A percentile compares a stretch with the other conserved stretches of the same genome.
These are phyloP conservation scores for Rhineura floridana DNA, from an alignment of 2,113 vertebrate genomes.

Conservation along the genomic window DNA sequence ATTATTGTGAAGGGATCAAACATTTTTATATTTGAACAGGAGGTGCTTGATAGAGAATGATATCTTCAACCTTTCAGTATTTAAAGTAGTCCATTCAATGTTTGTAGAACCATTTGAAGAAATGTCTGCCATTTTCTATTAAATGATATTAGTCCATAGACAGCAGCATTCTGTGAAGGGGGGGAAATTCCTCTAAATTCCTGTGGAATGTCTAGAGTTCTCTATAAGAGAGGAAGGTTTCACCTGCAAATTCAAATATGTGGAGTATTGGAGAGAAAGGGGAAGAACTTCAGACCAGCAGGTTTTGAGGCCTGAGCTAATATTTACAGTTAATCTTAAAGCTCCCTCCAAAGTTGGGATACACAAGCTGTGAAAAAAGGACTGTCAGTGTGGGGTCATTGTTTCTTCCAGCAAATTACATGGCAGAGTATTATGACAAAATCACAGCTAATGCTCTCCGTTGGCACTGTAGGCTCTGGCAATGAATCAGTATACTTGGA, in stretches of 20 bases:
- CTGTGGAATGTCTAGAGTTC: not conserved
- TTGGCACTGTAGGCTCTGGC: not conserved
- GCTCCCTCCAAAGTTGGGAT: rapidly evolving
- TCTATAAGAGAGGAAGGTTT: not conserved
- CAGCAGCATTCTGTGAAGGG: not conserved
- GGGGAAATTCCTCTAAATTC: not conserved
- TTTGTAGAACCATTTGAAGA: not conserved
- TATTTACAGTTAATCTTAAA: not conserved
- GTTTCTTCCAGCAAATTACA: not conserved
- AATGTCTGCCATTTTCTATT: not conserved
- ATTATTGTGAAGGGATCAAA: not conserved
- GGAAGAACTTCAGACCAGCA: not conserved
- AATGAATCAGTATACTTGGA: not conserved
- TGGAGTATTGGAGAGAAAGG: not conserved
- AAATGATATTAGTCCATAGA: not conserved
- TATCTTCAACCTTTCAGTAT: not conserved
- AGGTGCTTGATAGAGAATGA: not conserved
- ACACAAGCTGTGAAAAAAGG: not conserved
- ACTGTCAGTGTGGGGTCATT: rapidly evolving
- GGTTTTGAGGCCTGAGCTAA: not conserved
- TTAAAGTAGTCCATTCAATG: not conserved
- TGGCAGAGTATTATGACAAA: not conserved
- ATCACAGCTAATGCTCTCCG: not conserved
- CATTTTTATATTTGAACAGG: not conserved
- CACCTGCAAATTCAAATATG: not conserved